Percentiles rank a stretch among this genome's conserved stretches.
Conservation (phyloP, 2,113 vertebrate genomes). For the Beaufortia kweichowensis region DNA sequence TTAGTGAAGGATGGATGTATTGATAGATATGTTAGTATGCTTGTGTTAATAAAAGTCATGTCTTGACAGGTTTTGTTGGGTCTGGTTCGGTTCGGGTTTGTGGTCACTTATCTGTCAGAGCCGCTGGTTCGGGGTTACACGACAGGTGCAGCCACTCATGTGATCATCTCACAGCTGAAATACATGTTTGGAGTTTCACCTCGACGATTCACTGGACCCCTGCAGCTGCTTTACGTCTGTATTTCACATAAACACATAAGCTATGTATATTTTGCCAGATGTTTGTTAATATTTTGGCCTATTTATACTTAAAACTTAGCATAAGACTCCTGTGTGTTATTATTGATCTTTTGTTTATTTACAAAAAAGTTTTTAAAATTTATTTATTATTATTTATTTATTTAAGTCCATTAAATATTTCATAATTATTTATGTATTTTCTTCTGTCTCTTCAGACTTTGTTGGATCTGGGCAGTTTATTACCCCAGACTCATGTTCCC, state of each 20-base stretch:
- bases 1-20: not conserved
- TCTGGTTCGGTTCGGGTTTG: slow-evolving; percentile 86
- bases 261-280: too few species aligned
- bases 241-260: slow-evolving; percentile 2
- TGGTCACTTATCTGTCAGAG: slow-evolving; percentile 92
- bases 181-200: slow-evolving; percentile 82
- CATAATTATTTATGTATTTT: not conserved
- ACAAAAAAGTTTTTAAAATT: too few species aligned
- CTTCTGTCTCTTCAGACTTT: slow-evolving; percentile 75
- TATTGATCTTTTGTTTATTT: too few species aligned
- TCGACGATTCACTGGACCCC: slow-evolving; percentile 71
- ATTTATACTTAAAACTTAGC: not conserved
- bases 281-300: not conserved
- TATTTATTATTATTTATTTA: too few species aligned
- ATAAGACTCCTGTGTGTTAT: not conserved
- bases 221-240: slow-evolving; percentile 84
- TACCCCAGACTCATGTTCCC: slow-evolving; percentile 75
- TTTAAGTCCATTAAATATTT: too few species aligned
- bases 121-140: slow-evolving; percentile 90
- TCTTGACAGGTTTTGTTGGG: slow-evolving; percentile 82
- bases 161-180: slow-evolving; percentile 90
- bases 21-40: not conserved
- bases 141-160: slow-evolving; percentile 85
- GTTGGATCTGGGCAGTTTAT: slow-evolving; percentile 76
- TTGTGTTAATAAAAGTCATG: not conserved